Base-by-base conservation (phyloP, 2,888 invertebrate genomes). In the Lasioglossum villosulum region DNA sequence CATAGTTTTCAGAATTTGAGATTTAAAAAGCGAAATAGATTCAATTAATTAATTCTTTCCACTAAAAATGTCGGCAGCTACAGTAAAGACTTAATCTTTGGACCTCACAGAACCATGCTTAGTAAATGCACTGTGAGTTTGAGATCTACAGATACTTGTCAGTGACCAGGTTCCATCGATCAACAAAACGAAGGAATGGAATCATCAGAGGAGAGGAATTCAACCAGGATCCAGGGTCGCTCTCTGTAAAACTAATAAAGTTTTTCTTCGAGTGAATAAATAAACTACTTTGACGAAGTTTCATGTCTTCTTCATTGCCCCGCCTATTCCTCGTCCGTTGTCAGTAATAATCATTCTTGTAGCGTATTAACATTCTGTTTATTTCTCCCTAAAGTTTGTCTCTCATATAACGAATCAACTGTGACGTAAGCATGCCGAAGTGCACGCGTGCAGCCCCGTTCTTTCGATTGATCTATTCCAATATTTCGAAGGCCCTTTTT, bases 201-300 rank as follows among this genome's bases (percentile, higher is more conserved):
- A 30, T 23, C 19, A 6, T 48, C 52, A 8, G 23, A 37, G 37
- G 30, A 12, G n/a, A 45, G 71, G 16, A 16, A 42, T 16, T 14
- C n/a, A 14, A n/a, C 34, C n/a, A 10, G 4, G 71, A 30, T 4
- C 30, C 30, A 39, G 59, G 45, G 27, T 34, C 39, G 39, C 39
- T 42, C 74, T 68, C n/a, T 27, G 63, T 52, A 34, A 82, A 79
- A 16, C 52, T 23, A 71, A 84, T 37, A 42, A 45, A 37, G 10
- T 37, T 78, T 8, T 77, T 37, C 30, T 30, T n/a, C 4, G 48
- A 70, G 71, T 6, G 52, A 84, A 84, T 84, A 84, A 84, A 84
- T 84, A 84, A 84, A 84, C 37, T 73, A n/a, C 4, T 72, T 59
- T 75, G 56, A 52, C 23, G 63, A 52, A 75, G 48, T 27, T 34